phyloP scores from a whole-genome alignment of 2,888 invertebrate species.

The Synergus umbraculus region DNA sequence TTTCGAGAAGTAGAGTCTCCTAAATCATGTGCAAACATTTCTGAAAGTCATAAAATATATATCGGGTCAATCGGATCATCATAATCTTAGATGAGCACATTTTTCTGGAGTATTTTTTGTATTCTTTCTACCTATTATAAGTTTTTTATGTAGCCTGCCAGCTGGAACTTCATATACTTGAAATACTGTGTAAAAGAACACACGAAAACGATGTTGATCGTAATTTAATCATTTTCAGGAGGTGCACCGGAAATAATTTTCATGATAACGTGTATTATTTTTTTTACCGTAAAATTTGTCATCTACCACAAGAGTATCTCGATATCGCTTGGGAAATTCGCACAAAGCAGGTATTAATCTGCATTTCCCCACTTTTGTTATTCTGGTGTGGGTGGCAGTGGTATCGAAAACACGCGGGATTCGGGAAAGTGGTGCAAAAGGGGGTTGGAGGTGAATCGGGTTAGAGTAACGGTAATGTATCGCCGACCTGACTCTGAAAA shows the following conservation, averaged over 20 bases:
- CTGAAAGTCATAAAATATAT: too few species aligned
- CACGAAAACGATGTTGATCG: not conserved
- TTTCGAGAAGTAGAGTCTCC: constrained; percentile 15
- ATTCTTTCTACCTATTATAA: too few species aligned
- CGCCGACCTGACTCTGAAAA: constrained; percentile 4
- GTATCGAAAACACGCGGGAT: not conserved
- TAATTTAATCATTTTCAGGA: not conserved
- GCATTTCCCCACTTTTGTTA: not conserved
- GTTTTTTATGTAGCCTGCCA: too few species aligned
- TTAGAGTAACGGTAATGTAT: constrained; percentile 1
- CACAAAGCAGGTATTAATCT: constrained; percentile 5
- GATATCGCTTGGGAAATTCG: constrained; percentile 1
- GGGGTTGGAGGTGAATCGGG: not conserved
- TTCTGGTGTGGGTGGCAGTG: not conserved
- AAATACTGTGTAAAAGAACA: too few species aligned
- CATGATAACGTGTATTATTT: not conserved
- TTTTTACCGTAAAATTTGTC: not conserved
- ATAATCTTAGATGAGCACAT: too few species aligned
- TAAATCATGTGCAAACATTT: not conserved
- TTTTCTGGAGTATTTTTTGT: too few species aligned
- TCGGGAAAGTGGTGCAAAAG: not conserved
- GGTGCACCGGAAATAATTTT: not conserved
- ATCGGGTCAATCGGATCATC: too few species aligned
- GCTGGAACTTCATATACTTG: too few species aligned
- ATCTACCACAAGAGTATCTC: not conserved